Percentiles rank a stretch among this genome's conserved stretches.
Evolutionary conservation across 2,113 vertebrate genomes (phyloP).

Genomic region (Picathartes gymnocephalus): DNA sequence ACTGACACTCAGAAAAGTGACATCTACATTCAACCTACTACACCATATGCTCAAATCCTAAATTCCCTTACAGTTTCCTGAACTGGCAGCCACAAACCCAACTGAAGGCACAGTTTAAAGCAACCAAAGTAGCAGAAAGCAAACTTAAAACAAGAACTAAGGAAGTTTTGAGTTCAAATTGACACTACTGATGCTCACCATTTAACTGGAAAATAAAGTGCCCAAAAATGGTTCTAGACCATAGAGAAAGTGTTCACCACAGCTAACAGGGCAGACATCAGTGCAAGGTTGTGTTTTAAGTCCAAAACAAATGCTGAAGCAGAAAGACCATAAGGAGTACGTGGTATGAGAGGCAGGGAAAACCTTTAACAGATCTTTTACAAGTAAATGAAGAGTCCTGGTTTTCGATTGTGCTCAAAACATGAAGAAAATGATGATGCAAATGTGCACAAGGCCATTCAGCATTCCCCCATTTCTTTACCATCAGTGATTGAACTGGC

Average conservation of each 20-base stretch:
- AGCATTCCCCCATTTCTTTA: background rate
- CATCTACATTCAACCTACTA: background rate
- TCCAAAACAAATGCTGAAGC: background rate
- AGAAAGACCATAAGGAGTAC: background rate
- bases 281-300: background rate
- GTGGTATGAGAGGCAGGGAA: background rate
- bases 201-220: background rate
- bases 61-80: background rate
- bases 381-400: background rate
- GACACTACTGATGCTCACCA: background rate
- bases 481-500: background rate
- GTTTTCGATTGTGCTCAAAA: background rate
- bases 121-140: background rate
- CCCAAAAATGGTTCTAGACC: background rate
- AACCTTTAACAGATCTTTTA: background rate
- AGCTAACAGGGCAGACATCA: background rate
- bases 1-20: rapidly evolving
- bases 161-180: background rate
- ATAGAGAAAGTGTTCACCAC: background rate
- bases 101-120: background rate
- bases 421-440: background rate
- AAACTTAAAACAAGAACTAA: background rate
- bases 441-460: background rate
- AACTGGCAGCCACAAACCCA: background rate
- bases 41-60: background rate